phyloP scores from a whole-genome alignment of 2,888 invertebrate species.

The Chydorus sphaericus region DNA sequence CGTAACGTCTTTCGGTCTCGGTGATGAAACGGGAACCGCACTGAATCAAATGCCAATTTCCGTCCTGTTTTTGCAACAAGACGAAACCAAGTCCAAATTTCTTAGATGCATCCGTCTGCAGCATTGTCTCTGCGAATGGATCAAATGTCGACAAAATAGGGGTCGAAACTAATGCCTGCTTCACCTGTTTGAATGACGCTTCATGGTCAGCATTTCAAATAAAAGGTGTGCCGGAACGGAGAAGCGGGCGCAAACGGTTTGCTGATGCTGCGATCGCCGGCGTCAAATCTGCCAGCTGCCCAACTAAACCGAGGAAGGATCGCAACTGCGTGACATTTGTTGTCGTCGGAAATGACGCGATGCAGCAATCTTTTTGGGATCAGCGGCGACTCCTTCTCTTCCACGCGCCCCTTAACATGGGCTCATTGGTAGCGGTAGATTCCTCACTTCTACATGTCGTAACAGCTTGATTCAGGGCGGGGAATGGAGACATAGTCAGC shows the following conservation, averaged over 20 bases:
- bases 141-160: conserved; percentile 9
- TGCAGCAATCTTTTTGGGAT: not conserved
- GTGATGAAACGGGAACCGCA: not conserved
- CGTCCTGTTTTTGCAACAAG: not conserved
- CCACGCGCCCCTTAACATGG: too few species aligned
- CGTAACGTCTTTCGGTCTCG: not conserved
- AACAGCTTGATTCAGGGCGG: too few species aligned
- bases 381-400: not conserved
- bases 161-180: conserved; percentile 5
- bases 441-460: too few species aligned
- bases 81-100: not conserved
- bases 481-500: too few species aligned
- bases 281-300: conserved; percentile 12
- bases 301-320: conserved; percentile 13
- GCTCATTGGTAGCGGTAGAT: too few species aligned
- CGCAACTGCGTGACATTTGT: conserved; percentile 12
- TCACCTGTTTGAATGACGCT: conserved; percentile 10
- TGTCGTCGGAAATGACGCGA: conserved; percentile 3
- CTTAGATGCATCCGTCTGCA: not conserved
- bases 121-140: not conserved
- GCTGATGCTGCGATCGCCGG: not conserved
- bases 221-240: conserved; percentile 8
- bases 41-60: not conserved
- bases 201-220: conserved; percentile 14
- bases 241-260: conserved; percentile 13